Conservation (phyloP, 2,113 vertebrate genomes). For the Nymphicus hollandicus region DNA sequence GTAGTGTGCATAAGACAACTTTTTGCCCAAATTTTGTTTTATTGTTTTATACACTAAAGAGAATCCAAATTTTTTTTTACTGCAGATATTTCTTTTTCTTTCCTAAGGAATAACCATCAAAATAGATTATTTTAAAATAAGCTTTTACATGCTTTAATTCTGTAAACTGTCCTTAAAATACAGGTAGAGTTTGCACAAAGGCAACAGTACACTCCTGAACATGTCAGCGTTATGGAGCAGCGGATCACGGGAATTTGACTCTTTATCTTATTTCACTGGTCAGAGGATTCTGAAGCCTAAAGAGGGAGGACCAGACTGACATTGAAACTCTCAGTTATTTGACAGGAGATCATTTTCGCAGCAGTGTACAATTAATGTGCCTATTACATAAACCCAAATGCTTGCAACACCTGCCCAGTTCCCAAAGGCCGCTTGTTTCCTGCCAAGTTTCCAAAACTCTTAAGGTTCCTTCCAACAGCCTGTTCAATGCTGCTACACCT, state of each 20-base stretch:
- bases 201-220: not conserved
- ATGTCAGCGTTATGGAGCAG: not conserved
- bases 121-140: not conserved
- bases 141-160: not conserved
- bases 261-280: not conserved
- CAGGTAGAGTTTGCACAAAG: not conserved
- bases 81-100: not conserved
- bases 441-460: not conserved
- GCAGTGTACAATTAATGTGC: not conserved
- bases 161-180: not conserved
- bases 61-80: not conserved
- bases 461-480: not conserved
- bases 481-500: not conserved
- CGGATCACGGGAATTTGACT: not conserved
- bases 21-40: not conserved
- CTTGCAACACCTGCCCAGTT: not conserved
- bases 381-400: not conserved
- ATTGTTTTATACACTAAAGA: not conserved
- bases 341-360: not conserved
- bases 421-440: not conserved
- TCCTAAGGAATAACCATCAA: rapidly evolving
- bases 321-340: not conserved
- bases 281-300: not conserved
- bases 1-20: not conserved
- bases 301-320: not conserved